phyloP scores from a whole-genome alignment of 2,888 invertebrate species.

The Rhagonycha lutea region DNA sequence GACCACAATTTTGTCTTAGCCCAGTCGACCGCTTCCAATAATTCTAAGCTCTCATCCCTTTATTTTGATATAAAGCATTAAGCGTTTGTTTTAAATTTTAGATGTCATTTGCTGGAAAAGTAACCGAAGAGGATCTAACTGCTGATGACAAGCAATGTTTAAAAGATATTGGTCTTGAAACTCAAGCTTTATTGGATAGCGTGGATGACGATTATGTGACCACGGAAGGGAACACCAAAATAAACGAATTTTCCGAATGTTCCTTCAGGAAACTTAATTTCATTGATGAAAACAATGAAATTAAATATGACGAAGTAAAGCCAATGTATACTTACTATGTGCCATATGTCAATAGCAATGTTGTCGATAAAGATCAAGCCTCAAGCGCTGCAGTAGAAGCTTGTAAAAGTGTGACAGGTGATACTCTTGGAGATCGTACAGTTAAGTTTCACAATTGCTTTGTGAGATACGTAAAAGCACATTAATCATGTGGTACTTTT shows the following conservation, averaged over 20 bases:
- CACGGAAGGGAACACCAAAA: neutral
- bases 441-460: neutral
- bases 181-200: neutral
- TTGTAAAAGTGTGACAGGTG: neutral
- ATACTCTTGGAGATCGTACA: neutral
- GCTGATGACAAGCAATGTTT: neutral
- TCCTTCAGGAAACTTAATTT: neutral
- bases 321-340: neutral
- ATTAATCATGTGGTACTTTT: neutral
- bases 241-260: neutral
- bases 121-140: neutral
- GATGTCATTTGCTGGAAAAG: neutral
- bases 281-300: neutral
- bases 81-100: neutral
- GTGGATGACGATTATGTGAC: neutral
- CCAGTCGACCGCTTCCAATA: no score
- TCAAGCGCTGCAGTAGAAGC: neutral
- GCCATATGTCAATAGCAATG: rapidly evolving
- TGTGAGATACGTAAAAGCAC: neutral
- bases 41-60: no score
- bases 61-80: no score
- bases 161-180: neutral
- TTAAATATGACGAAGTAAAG: neutral
- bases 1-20: no score
- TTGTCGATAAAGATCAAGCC: neutral